Evolutionary conservation across 2,888 invertebrate genomes (phyloP).

Genomic region (Mythimna impura): DNA sequence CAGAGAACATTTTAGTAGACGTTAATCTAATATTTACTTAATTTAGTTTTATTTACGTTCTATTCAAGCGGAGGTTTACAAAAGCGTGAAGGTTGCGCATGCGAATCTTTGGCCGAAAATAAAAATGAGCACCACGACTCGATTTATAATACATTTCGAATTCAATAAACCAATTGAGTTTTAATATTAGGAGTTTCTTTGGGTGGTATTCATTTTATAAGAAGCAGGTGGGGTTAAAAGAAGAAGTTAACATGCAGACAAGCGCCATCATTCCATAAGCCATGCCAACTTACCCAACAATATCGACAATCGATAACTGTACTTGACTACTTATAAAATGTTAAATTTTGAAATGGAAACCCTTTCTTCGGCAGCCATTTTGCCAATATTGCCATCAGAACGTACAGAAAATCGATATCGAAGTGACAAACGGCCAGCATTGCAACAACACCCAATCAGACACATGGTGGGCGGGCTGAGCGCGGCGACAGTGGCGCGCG

Average conservation of each 20-base stretch:
- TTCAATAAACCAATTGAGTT: constrained; percentile 13
- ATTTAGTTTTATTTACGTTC: constrained; percentile 41
- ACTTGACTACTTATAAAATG: constrained; percentile 81
- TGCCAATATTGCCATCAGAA: constrained; percentile 81
- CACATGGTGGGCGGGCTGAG: constrained; percentile 75
- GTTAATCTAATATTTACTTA: constrained; percentile 46
- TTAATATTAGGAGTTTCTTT: background rate
- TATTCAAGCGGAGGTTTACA: constrained; percentile 64
- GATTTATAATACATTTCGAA: background rate
- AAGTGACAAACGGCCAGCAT: constrained; percentile 86
- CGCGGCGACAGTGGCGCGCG: constrained; percentile 65
- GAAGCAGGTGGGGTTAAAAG: constrained; percentile 78
- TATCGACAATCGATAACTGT: constrained; percentile 89
- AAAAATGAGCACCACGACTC: constrained; percentile 72
- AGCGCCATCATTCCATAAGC: constrained; percentile 77
- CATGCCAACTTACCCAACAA: constrained; percentile 88
- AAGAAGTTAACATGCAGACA: constrained; percentile 71
- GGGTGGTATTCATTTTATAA: constrained; percentile 76
- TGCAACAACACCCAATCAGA: constrained; percentile 88
- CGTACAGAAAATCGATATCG: constrained; percentile 87
- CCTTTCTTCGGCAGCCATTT: constrained; percentile 89
- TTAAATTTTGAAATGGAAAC: constrained; percentile 85
- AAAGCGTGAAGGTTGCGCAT: constrained; percentile 75
- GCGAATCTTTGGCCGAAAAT: constrained; percentile 68
- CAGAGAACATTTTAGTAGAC: constrained; percentile 50